Evolutionary conservation across 2,888 invertebrate genomes (phyloP).

Genomic region (Mythimna impura): DNA sequence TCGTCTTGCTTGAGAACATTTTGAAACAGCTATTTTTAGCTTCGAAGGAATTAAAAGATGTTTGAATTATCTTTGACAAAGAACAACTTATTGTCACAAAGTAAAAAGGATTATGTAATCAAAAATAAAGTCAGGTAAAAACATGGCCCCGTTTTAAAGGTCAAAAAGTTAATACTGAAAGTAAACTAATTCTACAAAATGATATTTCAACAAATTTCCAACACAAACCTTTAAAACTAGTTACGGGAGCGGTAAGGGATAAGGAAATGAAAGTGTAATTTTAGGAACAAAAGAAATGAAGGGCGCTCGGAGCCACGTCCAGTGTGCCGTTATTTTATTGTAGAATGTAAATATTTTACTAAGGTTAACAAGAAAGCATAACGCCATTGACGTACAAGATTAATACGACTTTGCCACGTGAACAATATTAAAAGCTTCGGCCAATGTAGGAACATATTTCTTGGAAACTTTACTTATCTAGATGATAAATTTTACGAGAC

Average conservation of each 20-base stretch:
- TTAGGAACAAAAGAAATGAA: conserved; percentile 41
- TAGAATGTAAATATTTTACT: conserved; percentile 6
- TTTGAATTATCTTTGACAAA: neutral
- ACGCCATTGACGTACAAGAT: conserved; percentile 6
- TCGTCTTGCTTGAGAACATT: neutral
- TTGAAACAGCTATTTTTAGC: neutral
- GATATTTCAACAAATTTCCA: conserved; percentile 12
- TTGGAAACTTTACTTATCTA: conserved; percentile 9
- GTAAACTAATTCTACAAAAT: conserved; percentile 9
- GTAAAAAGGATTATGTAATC: neutral
- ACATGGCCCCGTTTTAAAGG: neutral
- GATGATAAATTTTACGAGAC: conserved; percentile 32
- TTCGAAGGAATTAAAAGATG: neutral
- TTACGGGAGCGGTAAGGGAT: conserved; percentile 3
- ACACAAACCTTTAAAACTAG: conserved; percentile 11
- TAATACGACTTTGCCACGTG: conserved; percentile 5
- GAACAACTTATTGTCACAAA: neutral
- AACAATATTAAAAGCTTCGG: conserved; percentile 15
- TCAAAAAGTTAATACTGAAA: conserved; percentile 8
- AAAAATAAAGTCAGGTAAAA: neutral
- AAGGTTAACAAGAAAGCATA: conserved; percentile 5
- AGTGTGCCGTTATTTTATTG: conserved; percentile 3
- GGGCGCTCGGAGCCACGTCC: conserved; percentile 9
- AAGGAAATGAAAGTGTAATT: conserved; percentile 35
- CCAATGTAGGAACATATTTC: conserved; percentile 16